Conservation (phyloP, 2,797 vertebrate species). For the Notamacropus eugenii region DNA sequence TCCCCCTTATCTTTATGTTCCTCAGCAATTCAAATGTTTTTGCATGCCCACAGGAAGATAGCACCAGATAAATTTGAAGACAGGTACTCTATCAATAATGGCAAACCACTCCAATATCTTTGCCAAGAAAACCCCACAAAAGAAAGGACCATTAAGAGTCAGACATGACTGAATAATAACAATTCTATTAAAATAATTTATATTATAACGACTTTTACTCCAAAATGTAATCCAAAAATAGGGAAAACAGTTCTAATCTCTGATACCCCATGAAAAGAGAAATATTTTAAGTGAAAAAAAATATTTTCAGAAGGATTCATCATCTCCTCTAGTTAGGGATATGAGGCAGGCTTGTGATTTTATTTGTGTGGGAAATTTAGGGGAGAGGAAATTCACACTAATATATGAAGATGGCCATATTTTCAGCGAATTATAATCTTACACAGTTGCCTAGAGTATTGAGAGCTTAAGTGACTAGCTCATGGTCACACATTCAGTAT, state of each 20-base stretch:
- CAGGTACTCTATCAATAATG: no score
- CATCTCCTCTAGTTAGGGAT: background rate
- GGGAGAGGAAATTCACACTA: background rate
- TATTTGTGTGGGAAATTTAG: background rate
- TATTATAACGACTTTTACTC: background rate
- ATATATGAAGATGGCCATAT: background rate
- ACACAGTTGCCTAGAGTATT: background rate
- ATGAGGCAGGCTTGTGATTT: background rate
- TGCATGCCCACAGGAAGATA: no score
- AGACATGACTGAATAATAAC: background rate
- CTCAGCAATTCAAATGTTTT: background rate
- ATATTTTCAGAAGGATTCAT: background rate
- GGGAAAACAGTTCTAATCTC: background rate
- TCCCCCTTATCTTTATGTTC: background rate
- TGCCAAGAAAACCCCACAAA: background rate
- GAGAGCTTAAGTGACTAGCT: background rate
- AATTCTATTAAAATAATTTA: background rate
- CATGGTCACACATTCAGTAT: background rate
- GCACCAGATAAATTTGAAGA: no score
- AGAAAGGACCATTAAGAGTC: background rate
- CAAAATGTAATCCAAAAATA: background rate
- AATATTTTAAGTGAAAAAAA: background rate
- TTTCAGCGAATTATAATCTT: background rate
- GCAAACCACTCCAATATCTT: background rate
- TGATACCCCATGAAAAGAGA: background rate